Base-by-base conservation (phyloP, 2,888 invertebrate genomes). In the Melieria omissa region DNA sequence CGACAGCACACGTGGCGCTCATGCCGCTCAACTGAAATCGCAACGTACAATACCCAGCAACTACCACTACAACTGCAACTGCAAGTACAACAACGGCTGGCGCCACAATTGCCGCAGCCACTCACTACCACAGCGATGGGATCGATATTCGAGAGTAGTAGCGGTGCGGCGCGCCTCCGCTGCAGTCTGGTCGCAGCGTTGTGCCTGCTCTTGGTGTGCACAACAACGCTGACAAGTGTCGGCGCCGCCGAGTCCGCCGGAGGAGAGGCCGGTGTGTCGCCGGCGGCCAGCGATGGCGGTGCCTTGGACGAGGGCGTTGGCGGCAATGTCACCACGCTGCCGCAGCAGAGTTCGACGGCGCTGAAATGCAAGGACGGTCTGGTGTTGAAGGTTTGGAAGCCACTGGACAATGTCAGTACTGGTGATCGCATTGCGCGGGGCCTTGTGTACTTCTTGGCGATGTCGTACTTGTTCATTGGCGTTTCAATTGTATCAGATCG, bases 401-500 rank as follows among this genome's bases (percentile, higher is more conserved):
- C 98, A n/a, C 89, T 91, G 80, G 91, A 91, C 47, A 92, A 93
- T 87, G 90, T 96, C 67, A 89, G 92, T 65, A 86, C 91, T 63
- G 90, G 92, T 70, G 96, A 97, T 83, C 91, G 94, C 76, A 89
- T 95, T 76, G 89, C 95, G 73, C 92, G 99, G 46, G 99, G 99
- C 58, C 82, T 93, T 75, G 92, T 96, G 74, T 99, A 99, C 88
- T 97, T 99, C 88, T 79, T 95, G 65, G 88, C 91, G 62, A 91
- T 99, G 87, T 89, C 95, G 81, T 99, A 98, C 87, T 91, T 99
- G 86, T 99, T 99, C 89, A 95, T 99, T 84, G 99, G 99, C 71
- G 98, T 99, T 61, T 98, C 99, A 79, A 98, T 99, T 86, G 95
- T 99, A 78, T 98, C 99, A 79, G 99, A 99, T 87, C 93, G 98